phyloP scores from a whole-genome alignment of 2,797 vertebrate genomes.

The Natrix natrix region DNA sequence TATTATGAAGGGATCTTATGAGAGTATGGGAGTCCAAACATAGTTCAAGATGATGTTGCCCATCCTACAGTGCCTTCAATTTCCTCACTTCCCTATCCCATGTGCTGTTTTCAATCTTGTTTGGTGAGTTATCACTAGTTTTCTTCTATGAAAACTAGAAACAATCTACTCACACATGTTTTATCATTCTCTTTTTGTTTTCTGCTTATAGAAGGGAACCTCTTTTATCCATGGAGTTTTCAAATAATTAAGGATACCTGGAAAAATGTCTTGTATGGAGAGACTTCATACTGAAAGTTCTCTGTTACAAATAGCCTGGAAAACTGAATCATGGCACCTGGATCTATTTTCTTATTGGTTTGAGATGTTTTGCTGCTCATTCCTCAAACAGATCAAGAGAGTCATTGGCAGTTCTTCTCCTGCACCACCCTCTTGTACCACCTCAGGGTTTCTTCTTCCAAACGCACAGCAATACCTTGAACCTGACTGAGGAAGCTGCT shows the following conservation, averaged over 20 bases:
- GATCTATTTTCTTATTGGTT: background rate
- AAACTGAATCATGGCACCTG: background rate
- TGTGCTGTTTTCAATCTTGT: background rate
- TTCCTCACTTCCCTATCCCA: background rate
- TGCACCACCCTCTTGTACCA: background rate
- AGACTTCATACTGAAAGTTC: background rate
- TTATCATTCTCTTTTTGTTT: background rate
- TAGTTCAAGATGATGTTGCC: no score
- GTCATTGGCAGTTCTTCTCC: background rate
- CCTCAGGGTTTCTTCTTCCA: background rate
- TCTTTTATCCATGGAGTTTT: background rate
- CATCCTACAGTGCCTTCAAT: background rate
- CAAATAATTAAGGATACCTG: background rate
- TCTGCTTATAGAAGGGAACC: background rate
- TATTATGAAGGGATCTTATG: background rate
- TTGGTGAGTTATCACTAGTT: background rate
- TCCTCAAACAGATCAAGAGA: background rate
- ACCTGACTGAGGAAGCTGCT: background rate
- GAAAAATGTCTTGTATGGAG: background rate
- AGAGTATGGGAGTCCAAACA: no score
- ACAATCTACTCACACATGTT: background rate
- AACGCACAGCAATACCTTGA: background rate
- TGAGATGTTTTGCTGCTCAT: background rate
- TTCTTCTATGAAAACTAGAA: background rate
- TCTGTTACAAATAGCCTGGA: background rate